These are phyloP conservation scores for Cotesia chilonis DNA, from an alignment of 1,140 invertebrate genomes.

Conservation along the genomic window DNA sequence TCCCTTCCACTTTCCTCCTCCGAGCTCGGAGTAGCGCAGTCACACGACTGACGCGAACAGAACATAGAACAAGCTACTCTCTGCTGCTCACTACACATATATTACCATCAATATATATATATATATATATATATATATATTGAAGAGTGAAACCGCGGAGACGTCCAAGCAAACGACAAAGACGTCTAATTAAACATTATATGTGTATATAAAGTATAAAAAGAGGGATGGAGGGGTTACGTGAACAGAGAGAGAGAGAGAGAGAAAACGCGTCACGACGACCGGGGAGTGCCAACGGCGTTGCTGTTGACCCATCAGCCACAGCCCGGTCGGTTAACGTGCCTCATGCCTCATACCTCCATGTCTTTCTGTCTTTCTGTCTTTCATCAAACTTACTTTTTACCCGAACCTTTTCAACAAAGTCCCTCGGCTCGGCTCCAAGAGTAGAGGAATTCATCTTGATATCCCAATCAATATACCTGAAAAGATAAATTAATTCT, in stretches of 20 bases:
- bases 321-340: slow-evolving; percentile 42
- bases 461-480: slow-evolving; percentile 12
- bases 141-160: slow-evolving; percentile 9
- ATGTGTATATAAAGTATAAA: background rate
- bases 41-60: slow-evolving; percentile 39
- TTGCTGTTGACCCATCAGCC: slow-evolving; percentile 63
- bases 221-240: slow-evolving; percentile 26
- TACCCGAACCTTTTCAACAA: slow-evolving; percentile 7
- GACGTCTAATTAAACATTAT: background rate
- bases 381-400: background rate
- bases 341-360: slow-evolving; percentile 13
- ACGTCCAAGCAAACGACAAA: slow-evolving; percentile 1
- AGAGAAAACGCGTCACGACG: slow-evolving; percentile 24
- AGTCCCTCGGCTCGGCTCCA: background rate
- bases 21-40: slow-evolving; percentile 12
- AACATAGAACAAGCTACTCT: background rate
- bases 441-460: background rate
- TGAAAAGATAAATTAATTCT: background rate
- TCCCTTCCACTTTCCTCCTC: slow-evolving; percentile 50
- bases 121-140: too few species aligned
- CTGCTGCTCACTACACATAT: too few species aligned
- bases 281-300: slow-evolving; percentile 62
- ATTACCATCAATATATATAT: too few species aligned
- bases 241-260: slow-evolving; percentile 10
- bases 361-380: slow-evolving; percentile 1